A percentile compares a stretch with the other conserved stretches of the same genome.
phyloP scores from a whole-genome alignment of 2,888 invertebrate species.

The Eutolmus rufibarbis region DNA sequence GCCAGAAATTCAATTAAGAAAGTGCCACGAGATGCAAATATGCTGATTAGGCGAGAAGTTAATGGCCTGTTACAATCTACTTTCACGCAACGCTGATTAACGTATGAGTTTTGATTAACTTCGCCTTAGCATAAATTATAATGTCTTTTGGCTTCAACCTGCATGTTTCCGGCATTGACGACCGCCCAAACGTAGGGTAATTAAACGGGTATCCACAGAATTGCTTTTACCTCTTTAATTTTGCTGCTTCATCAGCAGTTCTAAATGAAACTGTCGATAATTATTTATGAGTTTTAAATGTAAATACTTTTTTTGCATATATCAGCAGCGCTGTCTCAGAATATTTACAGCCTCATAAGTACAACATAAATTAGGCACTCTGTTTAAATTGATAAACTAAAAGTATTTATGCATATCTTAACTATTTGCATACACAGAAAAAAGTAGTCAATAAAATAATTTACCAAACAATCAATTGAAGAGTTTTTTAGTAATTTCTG shows the following conservation, averaged over 20 bases:
- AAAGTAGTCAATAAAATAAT: too few species aligned
- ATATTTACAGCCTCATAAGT: too few species aligned
- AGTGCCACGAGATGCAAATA: slow-evolving; percentile 40
- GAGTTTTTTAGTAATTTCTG: too few species aligned
- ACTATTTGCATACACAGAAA: too few species aligned
- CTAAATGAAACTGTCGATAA: neutral
- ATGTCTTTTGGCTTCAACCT: neutral
- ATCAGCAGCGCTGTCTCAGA: too few species aligned
- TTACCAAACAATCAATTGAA: too few species aligned
- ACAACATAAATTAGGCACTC: too few species aligned
- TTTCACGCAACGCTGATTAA: slow-evolving; percentile 34
- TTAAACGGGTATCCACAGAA: neutral
- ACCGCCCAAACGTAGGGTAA: neutral
- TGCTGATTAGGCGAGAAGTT: slow-evolving; percentile 34
- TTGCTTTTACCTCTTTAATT: neutral
- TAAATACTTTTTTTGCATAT: too few species aligned
- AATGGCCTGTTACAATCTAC: slow-evolving; percentile 41
- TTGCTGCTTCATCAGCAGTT: neutral
- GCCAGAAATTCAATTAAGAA: slow-evolving; percentile 41
- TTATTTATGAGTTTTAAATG: neutral
- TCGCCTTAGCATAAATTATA: neutral
- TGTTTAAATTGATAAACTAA: too few species aligned
- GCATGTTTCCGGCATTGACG: neutral
- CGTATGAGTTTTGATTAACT: slow-evolving; percentile 35
- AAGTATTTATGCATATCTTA: too few species aligned